Evolutionary conservation across 2,888 invertebrate genomes (phyloP).

Genomic region (Drosophila pegasa): DNA sequence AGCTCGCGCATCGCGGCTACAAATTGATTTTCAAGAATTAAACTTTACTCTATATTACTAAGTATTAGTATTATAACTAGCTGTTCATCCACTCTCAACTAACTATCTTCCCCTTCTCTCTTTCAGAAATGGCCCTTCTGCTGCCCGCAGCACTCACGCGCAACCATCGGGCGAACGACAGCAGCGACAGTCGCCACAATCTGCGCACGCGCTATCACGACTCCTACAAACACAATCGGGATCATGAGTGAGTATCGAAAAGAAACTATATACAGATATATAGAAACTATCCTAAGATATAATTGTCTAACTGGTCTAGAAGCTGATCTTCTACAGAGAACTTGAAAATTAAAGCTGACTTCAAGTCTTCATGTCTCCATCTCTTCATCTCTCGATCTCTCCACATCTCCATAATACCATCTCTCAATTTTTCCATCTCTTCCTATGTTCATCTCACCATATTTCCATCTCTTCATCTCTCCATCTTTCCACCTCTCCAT

Average conservation of each 20-base stretch:
- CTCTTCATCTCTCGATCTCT: too few relatives aligned
- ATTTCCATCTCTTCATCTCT: too few relatives aligned
- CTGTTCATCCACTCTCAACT: slow-evolving; percentile 1
- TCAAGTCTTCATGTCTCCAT: too few relatives aligned
- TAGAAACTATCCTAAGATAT: not conserved
- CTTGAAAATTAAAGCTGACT: too few relatives aligned
- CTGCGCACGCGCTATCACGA: slow-evolving; percentile 90
- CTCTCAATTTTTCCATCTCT: too few relatives aligned
- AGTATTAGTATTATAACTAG: not conserved
- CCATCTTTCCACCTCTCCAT: too few relatives aligned
- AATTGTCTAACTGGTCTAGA: too few relatives aligned
- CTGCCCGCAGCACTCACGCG: slow-evolving; percentile 92
- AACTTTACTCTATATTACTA: not conserved
- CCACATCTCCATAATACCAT: too few relatives aligned
- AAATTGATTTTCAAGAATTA: slow-evolving; percentile 50
- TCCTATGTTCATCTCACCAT: too few relatives aligned
- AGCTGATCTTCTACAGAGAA: too few relatives aligned
- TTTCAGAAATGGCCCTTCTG: slow-evolving; percentile 93
- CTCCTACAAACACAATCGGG: slow-evolving; percentile 87
- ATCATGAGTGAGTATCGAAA: slow-evolving; percentile 83
- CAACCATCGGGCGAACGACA: slow-evolving; percentile 91
- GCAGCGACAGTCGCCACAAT: slow-evolving; percentile 92
- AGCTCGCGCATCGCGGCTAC: slow-evolving; percentile 28
- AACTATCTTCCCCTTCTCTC: slow-evolving; percentile 38
- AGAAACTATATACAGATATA: not conserved